Base-by-base conservation (phyloP, 1,140 invertebrate genomes). In the Teleopsis dalmanni region DNA sequence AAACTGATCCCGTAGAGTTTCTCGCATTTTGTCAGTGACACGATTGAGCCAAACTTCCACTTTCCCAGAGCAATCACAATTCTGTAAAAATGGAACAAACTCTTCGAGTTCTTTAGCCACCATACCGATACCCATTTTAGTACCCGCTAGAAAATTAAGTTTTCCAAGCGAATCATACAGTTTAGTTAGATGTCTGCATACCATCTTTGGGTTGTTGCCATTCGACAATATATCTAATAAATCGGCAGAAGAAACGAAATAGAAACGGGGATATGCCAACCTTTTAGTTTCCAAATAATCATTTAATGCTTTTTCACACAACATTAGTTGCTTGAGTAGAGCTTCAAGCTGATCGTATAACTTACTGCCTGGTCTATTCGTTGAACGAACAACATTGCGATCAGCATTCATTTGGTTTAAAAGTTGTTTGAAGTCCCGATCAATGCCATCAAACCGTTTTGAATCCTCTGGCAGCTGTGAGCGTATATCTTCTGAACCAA, bases 241-340 rank as follows among this genome's bases (percentile, higher is more conserved):
- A 79, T 96, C 93, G 4, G 88, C 87, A 1, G 90, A 86, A 0
- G 92, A 96, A 3, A 96, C 87, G 63, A 97, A 98, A 68, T 97
- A 97, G 65, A 97, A 98, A 26, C 89, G 75, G 29, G 94, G 93
- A 75, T 95, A 96, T 5, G 87, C 86, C 34, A 95, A 72, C 53
- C 92, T 76, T 67, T 98, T 98, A 0, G 91, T 95, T 71, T 98
- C 93, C 48, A 98, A 75, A 70, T 96, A 98, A 72, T 96, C 85
- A 21, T 92, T 88, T 19, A 98, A 73, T 2, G 93, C 92, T 72
- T 97, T 96, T 66, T 97, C 93, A 66, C 93, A 96, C 1, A 93
- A 65, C 8, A 81, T 81, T 33, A 98, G 74, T 56, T 87, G 76
- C 63, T 68, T 71, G 62, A 88, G 81, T 4, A 96, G 61, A 1